phyloP scores from a whole-genome alignment of 30 jellyfish, hydroid and myxozoan species.

The Catostylus mosaicus region DNA sequence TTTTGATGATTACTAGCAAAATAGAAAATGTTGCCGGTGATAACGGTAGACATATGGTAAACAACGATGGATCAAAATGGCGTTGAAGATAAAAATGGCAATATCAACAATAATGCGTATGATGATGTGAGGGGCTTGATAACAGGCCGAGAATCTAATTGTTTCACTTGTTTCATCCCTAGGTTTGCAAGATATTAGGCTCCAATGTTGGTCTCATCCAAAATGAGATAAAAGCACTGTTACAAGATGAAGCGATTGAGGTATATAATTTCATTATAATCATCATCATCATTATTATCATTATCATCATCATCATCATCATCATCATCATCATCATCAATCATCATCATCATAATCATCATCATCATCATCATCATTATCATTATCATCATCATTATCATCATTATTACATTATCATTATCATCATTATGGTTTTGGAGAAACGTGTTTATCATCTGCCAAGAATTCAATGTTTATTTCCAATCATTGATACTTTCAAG shows the following conservation, averaged over 20 bases:
- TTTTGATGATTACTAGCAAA: neutral
- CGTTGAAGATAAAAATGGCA: neutral
- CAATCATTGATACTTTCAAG: neutral
- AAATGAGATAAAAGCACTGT: constrained; percentile 41
- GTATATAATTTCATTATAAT: no score
- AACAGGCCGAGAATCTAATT: neutral
- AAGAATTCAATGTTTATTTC: no score
- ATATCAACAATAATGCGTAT: neutral
- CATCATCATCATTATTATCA: no score
- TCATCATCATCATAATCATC: no score
- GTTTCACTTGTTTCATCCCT: neutral
- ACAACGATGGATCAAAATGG: neutral
- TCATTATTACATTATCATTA: no score
- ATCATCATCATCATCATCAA: no score
- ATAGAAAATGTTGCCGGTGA: neutral
- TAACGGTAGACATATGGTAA: neutral
- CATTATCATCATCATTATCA: no score
- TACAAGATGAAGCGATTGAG: constrained; percentile 71
- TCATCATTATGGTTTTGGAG: no score
- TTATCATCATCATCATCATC: no score
- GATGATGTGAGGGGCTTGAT: neutral
- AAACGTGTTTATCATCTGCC: no score
- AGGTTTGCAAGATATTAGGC: constrained; percentile 73
- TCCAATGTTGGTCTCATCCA: constrained; percentile 56
- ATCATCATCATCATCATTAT: no score